Percentiles rank a stretch among this genome's conserved stretches.
phyloP scores from a whole-genome alignment of 2,888 invertebrate genomes.

The Halictus quadricinctus region DNA sequence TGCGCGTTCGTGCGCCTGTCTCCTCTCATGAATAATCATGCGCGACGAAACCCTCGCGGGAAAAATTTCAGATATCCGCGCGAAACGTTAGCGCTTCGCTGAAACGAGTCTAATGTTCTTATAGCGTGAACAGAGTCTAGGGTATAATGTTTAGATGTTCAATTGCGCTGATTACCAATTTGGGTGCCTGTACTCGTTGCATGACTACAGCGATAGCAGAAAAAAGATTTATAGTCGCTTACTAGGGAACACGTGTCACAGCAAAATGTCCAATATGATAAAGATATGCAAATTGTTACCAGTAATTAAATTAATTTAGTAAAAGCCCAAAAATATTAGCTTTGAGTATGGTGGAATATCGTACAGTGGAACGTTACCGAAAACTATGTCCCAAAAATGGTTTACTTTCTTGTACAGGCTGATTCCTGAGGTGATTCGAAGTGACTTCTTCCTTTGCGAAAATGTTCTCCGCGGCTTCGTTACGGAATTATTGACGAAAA shows the following conservation, averaged over 20 bases:
- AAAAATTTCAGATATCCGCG: constrained; percentile 4
- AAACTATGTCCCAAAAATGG: background rate
- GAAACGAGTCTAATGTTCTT: background rate
- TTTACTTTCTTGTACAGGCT: too few species aligned
- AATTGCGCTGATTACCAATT: background rate
- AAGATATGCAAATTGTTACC: too few species aligned
- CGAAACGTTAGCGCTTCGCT: background rate
- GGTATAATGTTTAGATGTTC: background rate
- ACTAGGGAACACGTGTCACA: too few species aligned
- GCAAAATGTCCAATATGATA: too few species aligned
- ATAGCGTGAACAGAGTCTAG: background rate
- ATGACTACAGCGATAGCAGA: background rate
- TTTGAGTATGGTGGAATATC: too few species aligned
- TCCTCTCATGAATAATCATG: background rate
- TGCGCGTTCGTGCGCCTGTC: background rate
- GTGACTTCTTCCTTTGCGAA: too few species aligned
- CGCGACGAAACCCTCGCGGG: background rate
- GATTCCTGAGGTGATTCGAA: too few species aligned
- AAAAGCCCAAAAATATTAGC: too few species aligned
- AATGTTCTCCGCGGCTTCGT: too few species aligned
- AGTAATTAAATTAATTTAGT: too few species aligned
- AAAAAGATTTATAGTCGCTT: background rate
- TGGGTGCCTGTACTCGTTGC: background rate
- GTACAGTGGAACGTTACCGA: background rate
- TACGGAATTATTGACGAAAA: too few species aligned